Base-by-base conservation (phyloP, 2,888 invertebrate genomes). In the Phymatocera aterrima region DNA sequence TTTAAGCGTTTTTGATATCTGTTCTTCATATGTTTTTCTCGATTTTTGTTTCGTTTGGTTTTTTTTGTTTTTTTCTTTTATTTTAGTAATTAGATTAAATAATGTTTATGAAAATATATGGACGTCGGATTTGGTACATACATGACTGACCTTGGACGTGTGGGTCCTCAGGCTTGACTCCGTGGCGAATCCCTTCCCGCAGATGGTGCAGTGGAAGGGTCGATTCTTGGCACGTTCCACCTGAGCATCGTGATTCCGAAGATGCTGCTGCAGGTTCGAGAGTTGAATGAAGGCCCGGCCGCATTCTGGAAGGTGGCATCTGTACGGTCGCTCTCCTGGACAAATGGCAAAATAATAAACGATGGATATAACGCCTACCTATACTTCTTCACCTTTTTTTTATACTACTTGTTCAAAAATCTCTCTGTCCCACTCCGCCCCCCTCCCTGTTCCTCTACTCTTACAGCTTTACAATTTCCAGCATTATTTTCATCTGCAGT, bases 221-320 rank as follows among this genome's bases (percentile, higher is more conserved):
- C 98, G 93, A 92, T 97, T 98, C 91, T 98, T 98, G 88, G 98
- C 97, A 84, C 98, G 94, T 89, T 98, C 97, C 83, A 97, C 96
- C 91, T 98, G 98, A 79, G 98, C 97, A 90, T 98, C 98, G 92
- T 98, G 98, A 92, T 98, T 98, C 83, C 98, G 93, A 83, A 98
- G 94, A 91, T 98, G 98, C 90, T 98, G 98, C 90, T 98, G 98
- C 12, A 98, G 94, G 91, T 98, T 98, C 79, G 98, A 98, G 85
- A 98, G 94, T 92, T 98, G 98, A 90, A 98, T 98, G 92, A 98
- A 98, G 83, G 98, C 98, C 86, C 98, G 93, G 77, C 98, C 98
- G 91, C 98, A 98, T 88, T 98, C 98, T 78, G 97, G 97, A 86
- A 98, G 94, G 91, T 97, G 97, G 91, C 98, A 99, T 92, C 98